Conservation (phyloP, 2,113 vertebrate genomes). For the Rhinoderma darwinii region DNA sequence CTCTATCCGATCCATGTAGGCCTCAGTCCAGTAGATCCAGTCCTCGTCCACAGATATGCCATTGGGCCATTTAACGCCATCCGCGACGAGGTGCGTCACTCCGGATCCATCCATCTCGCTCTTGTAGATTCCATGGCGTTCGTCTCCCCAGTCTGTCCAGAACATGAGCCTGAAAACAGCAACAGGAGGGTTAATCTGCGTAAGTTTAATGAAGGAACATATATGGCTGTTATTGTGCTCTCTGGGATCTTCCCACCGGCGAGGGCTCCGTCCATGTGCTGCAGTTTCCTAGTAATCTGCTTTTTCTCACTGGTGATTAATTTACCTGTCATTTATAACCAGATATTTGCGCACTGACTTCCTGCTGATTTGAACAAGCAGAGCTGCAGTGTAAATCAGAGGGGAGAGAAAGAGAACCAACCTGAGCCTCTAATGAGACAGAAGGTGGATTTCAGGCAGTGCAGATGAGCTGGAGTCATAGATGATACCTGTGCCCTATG, state of each 20-base stretch:
- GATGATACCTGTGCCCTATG: too few species aligned
- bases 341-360: too few species aligned
- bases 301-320: too few species aligned
- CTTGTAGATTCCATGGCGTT: slow-evolving; percentile 86
- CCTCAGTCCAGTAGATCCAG: slow-evolving; percentile 98
- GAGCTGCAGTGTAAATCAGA: background rate
- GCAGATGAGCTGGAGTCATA: too few species aligned
- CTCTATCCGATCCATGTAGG: slow-evolving; percentile 94
- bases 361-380: background rate
- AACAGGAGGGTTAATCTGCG: background rate
- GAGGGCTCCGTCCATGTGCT: too few species aligned
- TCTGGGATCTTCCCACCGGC: background rate
- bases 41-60: slow-evolving; percentile 89
- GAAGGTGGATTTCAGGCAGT: too few species aligned
- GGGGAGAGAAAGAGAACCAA: too few species aligned
- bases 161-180: slow-evolving; percentile 86
- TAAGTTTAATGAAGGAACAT: background rate
- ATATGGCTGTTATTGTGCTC: background rate
- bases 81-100: slow-evolving; percentile 79
- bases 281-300: too few species aligned
- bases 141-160: slow-evolving; percentile 98
- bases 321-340: too few species aligned
- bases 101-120: slow-evolving; percentile 91
- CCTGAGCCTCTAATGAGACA: too few species aligned
- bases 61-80: slow-evolving; percentile 94